Percentiles rank a stretch among this genome's conserved stretches.
These are phyloP conservation scores for Genyomyrus donnyi DNA, from an alignment of 2,113 vertebrate genomes.

Conservation along the genomic window DNA sequence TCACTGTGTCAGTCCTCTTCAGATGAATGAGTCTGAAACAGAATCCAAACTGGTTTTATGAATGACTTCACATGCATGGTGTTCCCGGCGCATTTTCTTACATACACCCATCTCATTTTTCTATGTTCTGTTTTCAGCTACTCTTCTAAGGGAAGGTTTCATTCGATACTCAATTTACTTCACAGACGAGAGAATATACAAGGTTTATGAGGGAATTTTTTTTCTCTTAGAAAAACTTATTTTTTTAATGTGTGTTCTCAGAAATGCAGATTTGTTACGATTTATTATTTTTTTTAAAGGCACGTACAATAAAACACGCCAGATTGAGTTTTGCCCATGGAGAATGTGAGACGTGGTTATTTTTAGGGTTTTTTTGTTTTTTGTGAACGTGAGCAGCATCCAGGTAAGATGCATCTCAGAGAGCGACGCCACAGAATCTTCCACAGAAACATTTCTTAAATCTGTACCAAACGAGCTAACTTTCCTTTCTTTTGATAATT, in stretches of 20 bases:
- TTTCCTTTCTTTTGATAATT: conserved; percentile 12
- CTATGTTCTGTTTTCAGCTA: not conserved
- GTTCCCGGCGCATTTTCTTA: not conserved
- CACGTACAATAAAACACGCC: conserved; percentile 7
- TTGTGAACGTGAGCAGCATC: conserved; percentile 1
- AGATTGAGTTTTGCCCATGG: not conserved
- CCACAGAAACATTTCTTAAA: conserved; percentile 8
- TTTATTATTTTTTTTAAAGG: not conserved
- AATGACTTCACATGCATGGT: not conserved
- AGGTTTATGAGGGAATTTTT: not conserved
- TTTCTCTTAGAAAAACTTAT: not conserved
- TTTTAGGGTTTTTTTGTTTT: conserved; percentile 1
- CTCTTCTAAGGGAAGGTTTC: not conserved
- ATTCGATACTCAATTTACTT: not conserved
- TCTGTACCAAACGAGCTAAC: not conserved
- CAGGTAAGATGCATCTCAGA: too few species aligned
- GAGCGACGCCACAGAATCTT: not conserved
- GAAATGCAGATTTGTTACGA: not conserved
- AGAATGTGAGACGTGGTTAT: not conserved
- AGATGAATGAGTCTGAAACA: conserved; percentile 8
- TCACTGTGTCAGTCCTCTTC: conserved; percentile 16
- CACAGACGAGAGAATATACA: not conserved
- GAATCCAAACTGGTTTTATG: not conserved
- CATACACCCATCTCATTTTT: not conserved
- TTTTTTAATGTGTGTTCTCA: conserved; percentile 6